Evolutionary conservation across 2,888 invertebrate genomes (phyloP), one percentile per base, ranked within the genome.

Genomic region (Diarsia dahlii): DNA sequence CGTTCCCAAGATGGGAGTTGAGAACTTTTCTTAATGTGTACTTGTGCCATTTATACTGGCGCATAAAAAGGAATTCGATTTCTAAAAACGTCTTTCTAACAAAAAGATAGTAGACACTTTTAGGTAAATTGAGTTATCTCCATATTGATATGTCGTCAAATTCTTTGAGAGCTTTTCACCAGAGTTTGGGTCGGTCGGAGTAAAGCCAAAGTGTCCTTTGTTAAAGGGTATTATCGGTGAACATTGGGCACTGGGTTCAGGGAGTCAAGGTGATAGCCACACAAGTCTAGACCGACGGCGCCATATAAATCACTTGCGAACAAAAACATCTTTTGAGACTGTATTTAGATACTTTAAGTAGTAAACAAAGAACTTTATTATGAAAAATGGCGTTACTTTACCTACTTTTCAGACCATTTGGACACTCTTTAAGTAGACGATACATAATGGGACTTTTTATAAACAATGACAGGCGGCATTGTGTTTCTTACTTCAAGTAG

Each of bases 261-360:
- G 20, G 66, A 66, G 70, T 69, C 88, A 88, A 88, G 88, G 85
- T 89, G 87, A 88, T 82, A 76, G 66, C 48, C 50, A 63, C 54
- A 60, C 69, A 69, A 71, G 48, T 72, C 88, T 89, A 89, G 88
- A 88, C 88, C 54, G 60, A 50, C 50, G 89, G 86, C 88, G 89
- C 84, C 88, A 74, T 76, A 45, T 74, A 82, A 78, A 80, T 84
- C 52, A 84, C 60, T n/a, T 39, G 58, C 15, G 74, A 60, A 67
- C 66, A 72, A 74, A 74, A 74, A 69, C 5, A 52, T 39, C 48
- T 76, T 71, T 63, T 50, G 12, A n/a, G 3, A 28, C 50, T 28
- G 10, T 74, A 64, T 78, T 78, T 62, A 62, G 50, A 50, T 74
- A 72, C 15, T 68, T 34, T 58, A 58, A 56, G 39, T 23, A 56